These are phyloP conservation scores for Eurois occulta DNA, from an alignment of 2,888 invertebrate genomes.

Conservation along the genomic window DNA sequence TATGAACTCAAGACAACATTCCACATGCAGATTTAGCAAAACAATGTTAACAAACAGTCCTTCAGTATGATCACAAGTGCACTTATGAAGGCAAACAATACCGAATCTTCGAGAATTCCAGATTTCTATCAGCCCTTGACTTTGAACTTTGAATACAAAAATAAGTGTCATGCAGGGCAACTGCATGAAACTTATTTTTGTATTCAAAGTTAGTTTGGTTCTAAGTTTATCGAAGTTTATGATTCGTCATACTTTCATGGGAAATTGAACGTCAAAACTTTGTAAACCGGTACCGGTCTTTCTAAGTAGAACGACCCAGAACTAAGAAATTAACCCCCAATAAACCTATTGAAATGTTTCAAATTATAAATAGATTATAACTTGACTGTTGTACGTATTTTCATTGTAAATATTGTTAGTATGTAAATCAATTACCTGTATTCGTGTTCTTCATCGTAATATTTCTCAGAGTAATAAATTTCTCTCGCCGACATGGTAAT, in stretches of 20 bases:
- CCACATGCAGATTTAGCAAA: neutral
- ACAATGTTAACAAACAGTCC: conserved; percentile 5
- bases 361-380: conserved; percentile 39
- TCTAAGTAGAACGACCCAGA: neutral
- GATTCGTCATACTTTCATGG: neutral
- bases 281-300: neutral
- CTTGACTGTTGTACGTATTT: neutral
- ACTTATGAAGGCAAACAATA: neutral
- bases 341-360: neutral
- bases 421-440: conserved; percentile 93
- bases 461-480: conserved; percentile 98
- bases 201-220: neutral
- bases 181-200: neutral
- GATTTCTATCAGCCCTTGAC: neutral
- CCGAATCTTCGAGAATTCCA: neutral
- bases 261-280: neutral
- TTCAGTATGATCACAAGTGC: neutral
- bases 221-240: neutral
- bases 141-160: too few species aligned
- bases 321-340: conserved; percentile 16
- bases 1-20: neutral
- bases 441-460: conserved; percentile 97
- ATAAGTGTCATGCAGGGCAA: too few species aligned
- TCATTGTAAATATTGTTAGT: neutral
- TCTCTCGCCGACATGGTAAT: conserved; percentile 91